Conservation (phyloP, 2,888 invertebrate species). For the Cheilosia vulpina region DNA sequence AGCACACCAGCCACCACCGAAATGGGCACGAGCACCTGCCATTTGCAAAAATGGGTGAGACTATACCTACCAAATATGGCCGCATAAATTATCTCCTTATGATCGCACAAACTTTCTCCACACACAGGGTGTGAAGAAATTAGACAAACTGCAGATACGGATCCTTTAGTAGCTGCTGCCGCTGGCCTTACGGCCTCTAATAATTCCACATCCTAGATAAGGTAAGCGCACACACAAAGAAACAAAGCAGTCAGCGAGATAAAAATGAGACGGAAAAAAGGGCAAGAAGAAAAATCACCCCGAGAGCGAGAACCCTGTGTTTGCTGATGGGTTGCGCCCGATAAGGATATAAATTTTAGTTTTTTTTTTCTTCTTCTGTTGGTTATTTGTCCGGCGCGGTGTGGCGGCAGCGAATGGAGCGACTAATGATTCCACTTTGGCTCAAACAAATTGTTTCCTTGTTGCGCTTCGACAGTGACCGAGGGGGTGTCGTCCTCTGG, state of each 20-base stretch:
- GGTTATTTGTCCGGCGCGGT: constrained; percentile 44
- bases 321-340: constrained; percentile 70
- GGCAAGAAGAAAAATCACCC: constrained; percentile 66
- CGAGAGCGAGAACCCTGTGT: constrained; percentile 39
- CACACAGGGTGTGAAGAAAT: constrained; percentile 76
- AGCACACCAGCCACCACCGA: too few relatives aligned
- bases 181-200: constrained; percentile 60
- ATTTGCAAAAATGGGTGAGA: constrained; percentile 50
- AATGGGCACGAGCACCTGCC: constrained; percentile 49
- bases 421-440: constrained; percentile 74
- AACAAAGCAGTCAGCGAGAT: constrained; percentile 27
- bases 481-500: constrained; percentile 20
- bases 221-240: constrained; percentile 27
- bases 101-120: constrained; percentile 74
- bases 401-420: constrained; percentile 58
- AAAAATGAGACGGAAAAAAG: constrained; percentile 43
- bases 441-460: constrained; percentile 74
- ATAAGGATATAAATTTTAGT: constrained; percentile 71
- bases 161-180: constrained; percentile 70
- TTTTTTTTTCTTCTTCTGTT: constrained; percentile 58
- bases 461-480: constrained; percentile 58
- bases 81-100: constrained; percentile 74
- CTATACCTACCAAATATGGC: constrained; percentile 65
- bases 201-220: constrained; percentile 71
- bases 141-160: constrained; percentile 72